phyloP scores from a whole-genome alignment of 1,140 invertebrate species.

The Hyposmocoma kahamanoa region DNA sequence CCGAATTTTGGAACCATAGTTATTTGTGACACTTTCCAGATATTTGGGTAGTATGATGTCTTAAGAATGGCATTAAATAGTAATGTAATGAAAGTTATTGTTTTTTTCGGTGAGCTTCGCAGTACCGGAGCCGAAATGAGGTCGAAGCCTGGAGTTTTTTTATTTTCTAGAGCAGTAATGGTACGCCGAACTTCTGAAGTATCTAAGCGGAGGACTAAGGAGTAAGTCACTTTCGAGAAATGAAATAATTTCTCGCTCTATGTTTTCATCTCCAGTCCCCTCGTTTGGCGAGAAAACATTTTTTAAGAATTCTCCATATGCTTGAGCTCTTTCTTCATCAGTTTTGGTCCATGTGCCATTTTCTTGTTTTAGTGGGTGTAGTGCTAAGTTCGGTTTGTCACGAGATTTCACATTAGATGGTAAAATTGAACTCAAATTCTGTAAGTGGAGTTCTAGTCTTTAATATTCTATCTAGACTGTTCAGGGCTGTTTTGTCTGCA shows the following conservation, averaged over 20 bases:
- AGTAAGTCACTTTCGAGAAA: background rate
- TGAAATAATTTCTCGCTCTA: background rate
- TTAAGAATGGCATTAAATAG: background rate
- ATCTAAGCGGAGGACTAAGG: background rate
- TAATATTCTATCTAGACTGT: too few relatives aligned
- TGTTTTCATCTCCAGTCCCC: background rate
- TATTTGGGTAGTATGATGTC: background rate
- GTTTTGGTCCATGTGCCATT: background rate
- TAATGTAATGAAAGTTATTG: background rate
- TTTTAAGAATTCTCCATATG: background rate
- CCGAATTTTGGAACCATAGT: conserved; percentile 7
- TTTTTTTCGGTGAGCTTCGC: background rate
- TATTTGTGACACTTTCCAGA: background rate
- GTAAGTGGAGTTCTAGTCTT: too few relatives aligned
- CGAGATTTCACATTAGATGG: too few relatives aligned
- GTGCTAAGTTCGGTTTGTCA: background rate
- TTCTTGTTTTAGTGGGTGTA: background rate
- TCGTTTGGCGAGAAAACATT: background rate
- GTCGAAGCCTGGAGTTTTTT: background rate
- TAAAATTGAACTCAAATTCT: too few relatives aligned
- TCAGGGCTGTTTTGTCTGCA: too few relatives aligned
- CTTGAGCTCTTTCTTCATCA: background rate
- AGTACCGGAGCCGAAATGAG: background rate
- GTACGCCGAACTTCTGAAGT: background rate
- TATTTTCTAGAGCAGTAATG: background rate